These are phyloP conservation scores for Pomatorhinus ruficollis DNA, from an alignment of 2,113 vertebrate species.

Conservation along the genomic window DNA sequence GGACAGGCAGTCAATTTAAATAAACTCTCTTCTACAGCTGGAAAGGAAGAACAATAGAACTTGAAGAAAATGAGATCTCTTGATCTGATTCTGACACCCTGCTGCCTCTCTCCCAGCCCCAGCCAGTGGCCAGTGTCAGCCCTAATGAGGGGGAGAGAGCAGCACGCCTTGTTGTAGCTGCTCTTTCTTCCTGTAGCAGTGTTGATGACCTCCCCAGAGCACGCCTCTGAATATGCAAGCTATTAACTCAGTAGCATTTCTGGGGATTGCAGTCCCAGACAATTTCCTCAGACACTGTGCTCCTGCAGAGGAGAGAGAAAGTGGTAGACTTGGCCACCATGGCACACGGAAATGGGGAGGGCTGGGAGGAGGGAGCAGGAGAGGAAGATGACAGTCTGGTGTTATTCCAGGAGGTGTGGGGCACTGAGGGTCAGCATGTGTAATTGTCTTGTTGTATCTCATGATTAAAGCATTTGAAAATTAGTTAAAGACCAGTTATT, in stretches of 20 bases:
- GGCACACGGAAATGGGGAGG: neutral
- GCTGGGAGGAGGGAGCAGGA: neutral
- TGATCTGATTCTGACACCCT: rapidly evolving
- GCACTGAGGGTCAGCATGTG: neutral
- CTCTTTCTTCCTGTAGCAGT: neutral
- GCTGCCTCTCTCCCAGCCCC: neutral
- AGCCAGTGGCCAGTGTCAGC: neutral
- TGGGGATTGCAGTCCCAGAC: neutral
- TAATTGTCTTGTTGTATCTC: slow-evolving; percentile 26
- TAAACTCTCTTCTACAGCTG: neutral
- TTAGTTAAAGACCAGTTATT: slow-evolving; percentile 47
- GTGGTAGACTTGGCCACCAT: neutral
- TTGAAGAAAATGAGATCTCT: neutral
- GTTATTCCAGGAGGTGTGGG: neutral
- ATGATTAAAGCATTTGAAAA: slow-evolving; percentile 41
- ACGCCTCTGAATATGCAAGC: neutral
- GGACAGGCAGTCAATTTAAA: neutral
- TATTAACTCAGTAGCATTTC: neutral
- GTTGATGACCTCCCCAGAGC: neutral
- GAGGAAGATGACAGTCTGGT: neutral
- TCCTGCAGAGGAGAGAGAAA: neutral
- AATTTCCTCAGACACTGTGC: neutral
- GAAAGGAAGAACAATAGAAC: neutral
- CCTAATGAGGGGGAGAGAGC: neutral
- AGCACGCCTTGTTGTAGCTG: neutral